phyloP scores from a whole-genome alignment of 23 tunicate genomes.

The Trididemnum miniatum region DNA sequence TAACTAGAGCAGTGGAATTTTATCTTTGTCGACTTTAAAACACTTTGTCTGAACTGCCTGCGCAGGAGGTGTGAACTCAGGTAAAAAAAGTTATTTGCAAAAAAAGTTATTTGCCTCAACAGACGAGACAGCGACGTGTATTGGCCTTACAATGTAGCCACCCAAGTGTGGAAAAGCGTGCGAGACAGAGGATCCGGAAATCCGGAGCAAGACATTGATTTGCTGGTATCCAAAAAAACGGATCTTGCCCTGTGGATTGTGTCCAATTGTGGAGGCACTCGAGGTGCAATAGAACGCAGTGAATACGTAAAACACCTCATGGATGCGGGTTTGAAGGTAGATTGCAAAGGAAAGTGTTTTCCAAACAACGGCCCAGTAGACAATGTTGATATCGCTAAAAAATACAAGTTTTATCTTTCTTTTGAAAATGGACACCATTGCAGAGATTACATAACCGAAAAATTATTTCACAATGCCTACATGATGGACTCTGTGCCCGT shows the following conservation, averaged over 20 bases:
- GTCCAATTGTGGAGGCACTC: conserved; percentile 41
- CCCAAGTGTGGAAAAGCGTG: not conserved
- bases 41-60: too few species aligned
- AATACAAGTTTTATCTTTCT: conserved; percentile 16
- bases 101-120: too few species aligned
- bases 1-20: too few species aligned
- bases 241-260: conserved; percentile 30
- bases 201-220: not conserved
- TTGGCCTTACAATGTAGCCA: not conserved
- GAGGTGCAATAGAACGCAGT: conserved; percentile 38
- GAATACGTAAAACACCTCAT: conserved; percentile 20
- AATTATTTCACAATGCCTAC: conserved; percentile 36
- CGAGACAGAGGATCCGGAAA: not conserved
- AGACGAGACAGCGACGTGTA: not conserved
- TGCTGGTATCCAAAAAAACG: not conserved
- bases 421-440: conserved; percentile 8
- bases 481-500: conserved; percentile 39
- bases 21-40: too few species aligned
- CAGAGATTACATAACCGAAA: conserved; percentile 32
- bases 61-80: too few species aligned
- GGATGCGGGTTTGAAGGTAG: conserved; percentile 21
- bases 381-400: not conserved
- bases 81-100: too few species aligned
- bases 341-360: not conserved
- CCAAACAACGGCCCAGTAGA: not conserved